phyloP scores from a whole-genome alignment of 2,113 vertebrate species.

The Ornithorhynchus anatinus region DNA sequence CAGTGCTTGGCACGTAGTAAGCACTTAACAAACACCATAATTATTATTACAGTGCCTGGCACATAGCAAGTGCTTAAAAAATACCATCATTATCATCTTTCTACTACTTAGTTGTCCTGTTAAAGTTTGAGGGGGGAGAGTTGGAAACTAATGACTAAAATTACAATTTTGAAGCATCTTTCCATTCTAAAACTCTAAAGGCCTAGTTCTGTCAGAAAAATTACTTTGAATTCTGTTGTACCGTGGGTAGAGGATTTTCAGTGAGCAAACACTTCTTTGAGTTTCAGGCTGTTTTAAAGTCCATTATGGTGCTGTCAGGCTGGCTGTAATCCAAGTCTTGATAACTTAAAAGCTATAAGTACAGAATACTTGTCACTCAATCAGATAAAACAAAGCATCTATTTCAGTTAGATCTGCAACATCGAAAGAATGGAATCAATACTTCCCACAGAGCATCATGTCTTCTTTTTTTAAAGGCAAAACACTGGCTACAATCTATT shows the following conservation, averaged over 20 bases:
- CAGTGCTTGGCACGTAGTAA: too few species aligned
- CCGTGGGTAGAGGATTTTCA: slow-evolving; percentile 11
- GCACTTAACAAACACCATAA: too few species aligned
- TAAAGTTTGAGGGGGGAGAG: too few species aligned
- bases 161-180: too few species aligned
- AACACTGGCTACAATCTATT: slow-evolving; percentile 8
- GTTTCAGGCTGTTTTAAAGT: slow-evolving; percentile 19
- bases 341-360: slow-evolving; percentile 16
- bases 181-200: slow-evolving; percentile 1
- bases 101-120: too few species aligned
- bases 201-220: slow-evolving; percentile 23
- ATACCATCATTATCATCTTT: too few species aligned
- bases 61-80: too few species aligned
- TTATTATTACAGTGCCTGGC: too few species aligned
- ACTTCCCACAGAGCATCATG: slow-evolving; percentile 14
- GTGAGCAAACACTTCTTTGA: slow-evolving; percentile 3
- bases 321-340: slow-evolving; percentile 22
- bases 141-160: too few species aligned
- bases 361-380: slow-evolving; percentile 8
- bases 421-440: slow-evolving; percentile 20
- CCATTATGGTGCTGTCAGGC: not conserved
- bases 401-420: slow-evolving; percentile 28
- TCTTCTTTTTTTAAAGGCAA: not conserved
- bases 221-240: slow-evolving; percentile 3
- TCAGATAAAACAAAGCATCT: not conserved